phyloP scores from a whole-genome alignment of 2,888 invertebrate genomes.

The Physocephala rufipes region DNA sequence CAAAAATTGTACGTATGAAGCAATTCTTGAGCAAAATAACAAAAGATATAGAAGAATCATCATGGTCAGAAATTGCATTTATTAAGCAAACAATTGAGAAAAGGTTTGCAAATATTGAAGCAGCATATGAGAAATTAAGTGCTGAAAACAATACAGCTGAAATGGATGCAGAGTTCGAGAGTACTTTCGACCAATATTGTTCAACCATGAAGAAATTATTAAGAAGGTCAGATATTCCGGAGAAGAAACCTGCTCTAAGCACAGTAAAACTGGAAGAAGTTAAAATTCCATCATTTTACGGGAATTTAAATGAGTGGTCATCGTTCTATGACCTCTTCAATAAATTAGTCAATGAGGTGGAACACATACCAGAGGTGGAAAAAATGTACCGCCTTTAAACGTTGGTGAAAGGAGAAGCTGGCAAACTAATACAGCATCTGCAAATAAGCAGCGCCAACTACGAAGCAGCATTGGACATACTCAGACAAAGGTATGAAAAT shows the following conservation, averaged over 20 bases:
- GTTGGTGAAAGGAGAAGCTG: conserved; percentile 14
- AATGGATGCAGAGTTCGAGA: conserved; percentile 5
- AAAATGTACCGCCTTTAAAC: conserved; percentile 16
- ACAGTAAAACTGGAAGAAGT: conserved; percentile 17
- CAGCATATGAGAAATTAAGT: neutral
- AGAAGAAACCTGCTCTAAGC: neutral
- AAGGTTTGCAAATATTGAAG: conserved; percentile 1
- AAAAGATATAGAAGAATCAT: neutral
- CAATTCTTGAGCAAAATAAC: neutral
- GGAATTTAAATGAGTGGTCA: conserved; percentile 8
- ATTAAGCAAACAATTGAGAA: neutral
- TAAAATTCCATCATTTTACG: conserved; percentile 18
- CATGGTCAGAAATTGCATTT: neutral
- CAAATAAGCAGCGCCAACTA: conserved; percentile 15
- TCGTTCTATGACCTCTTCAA: conserved; percentile 14
- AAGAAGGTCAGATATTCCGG: neutral
- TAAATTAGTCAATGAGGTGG: conserved; percentile 7
- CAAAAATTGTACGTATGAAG: conserved; percentile 16
- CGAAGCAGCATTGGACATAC: conserved; percentile 13
- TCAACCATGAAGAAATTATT: neutral
- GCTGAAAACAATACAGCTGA: neutral
- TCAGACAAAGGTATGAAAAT: conserved; percentile 17
- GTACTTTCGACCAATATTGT: conserved; percentile 15
- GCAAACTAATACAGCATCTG: conserved; percentile 8
- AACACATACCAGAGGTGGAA: conserved; percentile 12